Percentiles rank a stretch among this genome's conserved stretches.
These are phyloP conservation scores for Venustaconcha ellipsiformis DNA, from an alignment of 1,140 invertebrate species.

Conservation along the genomic window DNA sequence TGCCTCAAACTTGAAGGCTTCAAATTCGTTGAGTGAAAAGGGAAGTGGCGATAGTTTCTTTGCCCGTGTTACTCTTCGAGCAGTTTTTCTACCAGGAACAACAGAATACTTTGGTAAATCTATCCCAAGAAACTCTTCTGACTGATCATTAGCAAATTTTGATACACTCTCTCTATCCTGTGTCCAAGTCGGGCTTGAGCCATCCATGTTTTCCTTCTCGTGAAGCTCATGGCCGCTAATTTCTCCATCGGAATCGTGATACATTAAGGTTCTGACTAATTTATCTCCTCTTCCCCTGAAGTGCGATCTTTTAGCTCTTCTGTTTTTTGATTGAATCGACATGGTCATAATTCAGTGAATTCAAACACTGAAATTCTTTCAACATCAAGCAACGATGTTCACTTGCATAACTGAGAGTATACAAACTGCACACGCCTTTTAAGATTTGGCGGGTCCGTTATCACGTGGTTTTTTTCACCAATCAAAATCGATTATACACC, in stretches of 20 bases:
- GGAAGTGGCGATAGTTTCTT: slow-evolving; percentile 37
- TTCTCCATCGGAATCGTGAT: slow-evolving; percentile 49
- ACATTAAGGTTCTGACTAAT: slow-evolving; percentile 46
- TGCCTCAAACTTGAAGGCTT: slow-evolving; percentile 37
- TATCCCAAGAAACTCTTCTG: slow-evolving; percentile 47
- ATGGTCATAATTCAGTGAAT: slow-evolving; percentile 17
- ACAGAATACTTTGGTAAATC: slow-evolving; percentile 45
- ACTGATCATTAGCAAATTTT: slow-evolving; percentile 30
- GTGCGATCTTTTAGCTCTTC: slow-evolving; percentile 19
- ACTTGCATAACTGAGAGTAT: slow-evolving; percentile 9
- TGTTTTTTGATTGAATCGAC: slow-evolving; percentile 24
- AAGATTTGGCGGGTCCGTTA: slow-evolving; percentile 56
- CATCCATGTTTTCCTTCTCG: slow-evolving; percentile 28
- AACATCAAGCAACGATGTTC: slow-evolving; percentile 21
- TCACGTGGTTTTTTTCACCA: slow-evolving; percentile 44
- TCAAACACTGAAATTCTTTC: slow-evolving; percentile 18
- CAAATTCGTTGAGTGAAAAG: slow-evolving; percentile 36
- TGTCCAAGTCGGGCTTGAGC: slow-evolving; percentile 35
- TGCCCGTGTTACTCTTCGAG: slow-evolving; percentile 21
- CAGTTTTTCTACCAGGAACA: slow-evolving; percentile 31
- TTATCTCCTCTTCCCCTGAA: slow-evolving; percentile 34
- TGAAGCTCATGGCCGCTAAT: slow-evolving; percentile 33
- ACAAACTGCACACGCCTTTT: slow-evolving; percentile 26
- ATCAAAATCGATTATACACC: slow-evolving; percentile 22
- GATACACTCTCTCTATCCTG: slow-evolving; percentile 28